Conservation (phyloP, 2,797 vertebrate genomes). For the Halcyon smyrnensis region DNA sequence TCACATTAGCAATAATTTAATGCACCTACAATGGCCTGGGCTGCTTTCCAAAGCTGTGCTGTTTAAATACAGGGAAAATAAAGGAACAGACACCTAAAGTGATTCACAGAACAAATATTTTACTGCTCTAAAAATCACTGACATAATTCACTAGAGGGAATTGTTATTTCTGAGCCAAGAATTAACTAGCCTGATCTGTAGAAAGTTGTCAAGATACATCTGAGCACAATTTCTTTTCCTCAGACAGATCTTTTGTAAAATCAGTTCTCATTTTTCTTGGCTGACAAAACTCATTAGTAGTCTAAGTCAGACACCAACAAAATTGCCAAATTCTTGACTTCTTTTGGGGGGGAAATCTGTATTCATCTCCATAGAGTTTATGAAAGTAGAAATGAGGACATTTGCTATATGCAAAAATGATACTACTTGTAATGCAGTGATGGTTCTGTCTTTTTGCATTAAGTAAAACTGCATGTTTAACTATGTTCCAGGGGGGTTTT, state of each 20-base stretch:
- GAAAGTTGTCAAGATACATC: conserved; percentile 62
- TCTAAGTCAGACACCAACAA: conserved; percentile 51
- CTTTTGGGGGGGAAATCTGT: neutral
- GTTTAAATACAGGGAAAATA: conserved; percentile 48
- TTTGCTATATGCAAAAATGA: conserved; percentile 4
- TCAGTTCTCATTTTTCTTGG: conserved; percentile 47
- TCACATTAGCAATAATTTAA: conserved; percentile 32
- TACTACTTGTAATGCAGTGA: neutral
- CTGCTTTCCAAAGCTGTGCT: conserved; percentile 49
- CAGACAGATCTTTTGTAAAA: conserved; percentile 53
- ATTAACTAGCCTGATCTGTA: conserved; percentile 47
- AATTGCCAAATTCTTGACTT: conserved; percentile 19
- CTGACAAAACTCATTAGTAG: conserved; percentile 56
- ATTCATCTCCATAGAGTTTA: conserved; percentile 22
- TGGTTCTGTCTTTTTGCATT: conserved; percentile 44
- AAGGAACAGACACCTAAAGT: conserved; percentile 47
- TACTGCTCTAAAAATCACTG: conserved; percentile 41
- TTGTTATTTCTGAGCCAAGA: conserved; percentile 40
- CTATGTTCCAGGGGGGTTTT: neutral
- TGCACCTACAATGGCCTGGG: neutral
- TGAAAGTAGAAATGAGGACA: conserved; percentile 32
- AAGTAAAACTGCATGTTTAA: conserved; percentile 51
- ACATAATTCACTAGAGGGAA: conserved; percentile 51
- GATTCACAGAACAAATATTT: conserved; percentile 53
- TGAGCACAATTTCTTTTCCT: neutral